Evolutionary conservation across 2,797 vertebrate genomes (phyloP).

Genomic region (Halcyon smyrnensis): DNA sequence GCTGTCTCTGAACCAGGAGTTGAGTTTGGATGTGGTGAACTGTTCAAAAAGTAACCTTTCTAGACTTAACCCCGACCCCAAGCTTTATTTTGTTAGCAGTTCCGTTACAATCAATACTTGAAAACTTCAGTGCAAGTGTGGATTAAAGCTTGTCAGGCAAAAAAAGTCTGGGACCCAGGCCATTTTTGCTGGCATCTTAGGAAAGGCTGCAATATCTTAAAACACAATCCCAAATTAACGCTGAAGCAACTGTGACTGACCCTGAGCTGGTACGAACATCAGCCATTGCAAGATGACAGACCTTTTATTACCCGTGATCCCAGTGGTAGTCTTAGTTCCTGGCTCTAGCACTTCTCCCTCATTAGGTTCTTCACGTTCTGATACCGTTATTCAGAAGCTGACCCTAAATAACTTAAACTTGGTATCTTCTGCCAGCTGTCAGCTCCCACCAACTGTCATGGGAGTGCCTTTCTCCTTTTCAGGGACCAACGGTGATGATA

Average conservation of each 20-base stretch:
- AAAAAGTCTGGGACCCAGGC: not conserved
- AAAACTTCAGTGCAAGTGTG: not conserved
- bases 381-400: not conserved
- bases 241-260: not conserved
- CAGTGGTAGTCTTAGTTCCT: not conserved
- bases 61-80: not conserved
- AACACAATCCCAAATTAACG: not conserved
- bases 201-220: not conserved
- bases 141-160: not conserved
- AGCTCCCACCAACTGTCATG: not conserved
- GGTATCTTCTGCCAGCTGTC: not conserved
- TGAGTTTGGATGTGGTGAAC: not conserved
- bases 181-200: not conserved
- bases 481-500: not conserved
- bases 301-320: not conserved
- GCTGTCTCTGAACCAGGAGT: not conserved
- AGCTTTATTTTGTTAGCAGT: not conserved
- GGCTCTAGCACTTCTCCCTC: not conserved
- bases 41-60: not conserved
- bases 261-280: not conserved
- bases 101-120: not conserved
- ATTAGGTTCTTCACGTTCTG: not conserved
- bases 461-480: not conserved
- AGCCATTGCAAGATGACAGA: not conserved
- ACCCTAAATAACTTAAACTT: conserved; percentile 10